These are phyloP conservation scores for Geophilus truncorum DNA, from an alignment of 2,888 invertebrate genomes.

Conservation along the genomic window DNA sequence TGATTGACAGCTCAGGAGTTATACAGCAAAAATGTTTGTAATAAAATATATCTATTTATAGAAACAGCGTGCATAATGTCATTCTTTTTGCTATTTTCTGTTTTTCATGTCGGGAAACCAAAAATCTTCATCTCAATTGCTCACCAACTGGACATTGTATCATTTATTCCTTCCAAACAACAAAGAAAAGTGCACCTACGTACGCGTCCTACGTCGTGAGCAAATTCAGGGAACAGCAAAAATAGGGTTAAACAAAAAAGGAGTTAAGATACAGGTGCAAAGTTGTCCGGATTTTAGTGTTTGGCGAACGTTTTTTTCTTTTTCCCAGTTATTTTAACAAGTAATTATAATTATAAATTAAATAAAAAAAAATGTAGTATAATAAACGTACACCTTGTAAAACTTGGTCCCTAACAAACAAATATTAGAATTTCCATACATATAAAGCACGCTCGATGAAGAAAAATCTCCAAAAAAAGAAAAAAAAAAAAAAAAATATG, in stretches of 20 bases:
- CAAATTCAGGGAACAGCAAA: conserved; percentile 3
- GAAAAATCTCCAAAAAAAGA: conserved; percentile 1
- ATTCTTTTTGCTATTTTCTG: conserved; percentile 8
- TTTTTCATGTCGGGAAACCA: conserved; percentile 23
- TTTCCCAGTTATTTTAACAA: neutral
- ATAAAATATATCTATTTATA: conserved; percentile 36
- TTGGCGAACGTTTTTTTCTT: neutral
- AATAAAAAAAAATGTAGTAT: neutral
- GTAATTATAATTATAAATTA: neutral
- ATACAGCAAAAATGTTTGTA: conserved; percentile 35
- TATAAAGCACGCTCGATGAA: neutral
- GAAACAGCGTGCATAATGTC: conserved; percentile 35
- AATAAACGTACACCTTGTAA: neutral
- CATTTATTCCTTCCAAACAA: conserved; percentile 18
- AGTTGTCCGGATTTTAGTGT: conserved; percentile 18
- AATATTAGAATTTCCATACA: neutral
- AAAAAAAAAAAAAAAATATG: too few species aligned
- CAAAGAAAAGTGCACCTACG: conserved; percentile 34
- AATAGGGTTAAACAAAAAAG: neutral
- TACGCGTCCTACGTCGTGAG: conserved; percentile 30
- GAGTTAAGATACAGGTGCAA: neutral
- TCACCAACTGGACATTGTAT: conserved; percentile 8
- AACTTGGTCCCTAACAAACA: conserved; percentile 34
- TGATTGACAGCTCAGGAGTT: conserved; percentile 34
- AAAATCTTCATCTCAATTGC: conserved; percentile 5